Evolutionary conservation across 2,888 invertebrate genomes (phyloP).

Genomic region (Halictus ligatus): DNA sequence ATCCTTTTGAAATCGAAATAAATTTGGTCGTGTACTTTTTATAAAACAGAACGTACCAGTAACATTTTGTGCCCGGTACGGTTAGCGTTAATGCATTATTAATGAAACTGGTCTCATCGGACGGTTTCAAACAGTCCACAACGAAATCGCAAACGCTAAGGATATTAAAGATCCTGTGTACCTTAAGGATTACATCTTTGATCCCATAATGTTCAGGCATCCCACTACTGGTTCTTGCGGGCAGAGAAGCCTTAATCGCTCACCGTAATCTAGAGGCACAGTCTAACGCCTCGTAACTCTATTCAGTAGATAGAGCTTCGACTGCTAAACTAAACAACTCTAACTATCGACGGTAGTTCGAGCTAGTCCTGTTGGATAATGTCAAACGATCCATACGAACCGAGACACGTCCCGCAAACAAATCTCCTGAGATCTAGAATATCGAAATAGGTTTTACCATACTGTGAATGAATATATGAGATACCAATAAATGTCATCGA

Average conservation of each 20-base stretch:
- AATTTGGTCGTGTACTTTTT: neutral
- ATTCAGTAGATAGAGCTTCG: neutral
- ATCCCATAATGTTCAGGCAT: neutral
- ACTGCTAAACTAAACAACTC: conserved; percentile 1
- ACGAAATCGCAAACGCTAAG: too few relatives aligned
- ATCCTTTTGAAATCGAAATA: too few relatives aligned
- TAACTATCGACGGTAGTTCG: neutral
- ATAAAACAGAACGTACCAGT: neutral
- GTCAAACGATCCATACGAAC: neutral
- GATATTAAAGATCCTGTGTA: neutral
- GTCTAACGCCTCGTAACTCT: neutral
- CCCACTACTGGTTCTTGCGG: neutral
- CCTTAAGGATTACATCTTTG: neutral
- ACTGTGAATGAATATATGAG: neutral
- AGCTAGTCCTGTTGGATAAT: neutral
- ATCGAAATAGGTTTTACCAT: neutral
- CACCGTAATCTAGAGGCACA: neutral
- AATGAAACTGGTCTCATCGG: too few relatives aligned
- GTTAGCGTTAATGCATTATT: neutral
- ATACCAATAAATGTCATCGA: neutral
- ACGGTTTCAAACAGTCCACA: too few relatives aligned
- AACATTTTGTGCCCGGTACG: neutral
- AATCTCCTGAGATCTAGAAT: neutral
- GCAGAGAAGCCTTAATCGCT: neutral
- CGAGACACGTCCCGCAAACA: neutral